Evolutionary conservation across 2,888 invertebrate species (phyloP).

Genomic region (Bembecia ichneumoniformis): DNA sequence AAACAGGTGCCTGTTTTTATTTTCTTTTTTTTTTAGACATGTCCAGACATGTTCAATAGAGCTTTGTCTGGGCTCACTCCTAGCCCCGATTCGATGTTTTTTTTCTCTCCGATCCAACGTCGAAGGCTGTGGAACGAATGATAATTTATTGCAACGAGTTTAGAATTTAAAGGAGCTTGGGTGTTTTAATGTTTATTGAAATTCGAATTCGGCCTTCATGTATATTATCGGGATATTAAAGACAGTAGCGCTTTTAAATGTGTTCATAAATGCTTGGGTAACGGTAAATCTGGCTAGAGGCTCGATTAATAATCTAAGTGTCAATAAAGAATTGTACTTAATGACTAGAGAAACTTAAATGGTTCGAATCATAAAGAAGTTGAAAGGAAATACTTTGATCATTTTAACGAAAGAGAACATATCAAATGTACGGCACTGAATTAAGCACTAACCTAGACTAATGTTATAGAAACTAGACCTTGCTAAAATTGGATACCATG

Average conservation of each 20-base stretch:
- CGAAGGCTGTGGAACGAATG: constrained; percentile 32
- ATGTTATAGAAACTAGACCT: too few relatives aligned
- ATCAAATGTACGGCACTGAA: too few relatives aligned
- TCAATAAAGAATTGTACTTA: too few relatives aligned
- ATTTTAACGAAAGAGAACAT: too few relatives aligned
- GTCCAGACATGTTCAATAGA: constrained; percentile 60
- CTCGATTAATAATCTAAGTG: too few relatives aligned
- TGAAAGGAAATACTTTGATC: too few relatives aligned
- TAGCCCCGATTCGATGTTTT: constrained; percentile 42
- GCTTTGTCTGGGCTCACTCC: constrained; percentile 44
- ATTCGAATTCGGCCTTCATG: constrained; percentile 12
- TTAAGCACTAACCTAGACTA: too few relatives aligned
- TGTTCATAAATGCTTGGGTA: background rate
- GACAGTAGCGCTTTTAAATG: background rate
- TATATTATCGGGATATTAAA: background rate
- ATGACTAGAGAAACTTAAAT: too few relatives aligned
- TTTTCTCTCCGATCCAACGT: constrained; percentile 24
- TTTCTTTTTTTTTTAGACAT: constrained; percentile 30
- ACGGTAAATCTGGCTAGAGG: background rate
- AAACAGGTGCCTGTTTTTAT: constrained; percentile 46
- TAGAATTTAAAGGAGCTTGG: constrained; percentile 22
- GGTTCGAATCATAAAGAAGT: too few relatives aligned
- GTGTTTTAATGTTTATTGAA: constrained; percentile 13
- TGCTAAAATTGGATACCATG: too few relatives aligned
- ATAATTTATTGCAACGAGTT: constrained; percentile 47